Conservation (phyloP, 2,888 invertebrate species). For the Chymomyza amoena region DNA sequence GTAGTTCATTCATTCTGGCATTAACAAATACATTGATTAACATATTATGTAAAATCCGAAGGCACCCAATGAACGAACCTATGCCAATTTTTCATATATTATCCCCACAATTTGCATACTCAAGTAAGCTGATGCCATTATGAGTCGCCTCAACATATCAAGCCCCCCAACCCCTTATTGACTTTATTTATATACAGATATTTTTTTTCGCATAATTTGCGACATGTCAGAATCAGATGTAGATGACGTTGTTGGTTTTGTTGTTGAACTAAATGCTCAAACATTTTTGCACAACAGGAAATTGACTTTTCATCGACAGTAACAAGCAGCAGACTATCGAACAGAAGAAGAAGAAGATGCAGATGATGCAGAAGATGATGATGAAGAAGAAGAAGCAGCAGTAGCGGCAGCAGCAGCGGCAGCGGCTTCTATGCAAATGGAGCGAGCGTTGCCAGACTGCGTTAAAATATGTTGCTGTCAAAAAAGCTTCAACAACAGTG, state of each 20-base stretch:
- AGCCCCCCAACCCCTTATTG: neutral
- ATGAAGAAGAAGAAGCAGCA: slow-evolving; percentile 7
- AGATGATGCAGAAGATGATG: neutral
- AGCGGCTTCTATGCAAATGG: slow-evolving; percentile 1
- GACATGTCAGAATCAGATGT: slow-evolving; percentile 65
- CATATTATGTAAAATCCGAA: neutral
- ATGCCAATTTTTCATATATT: neutral
- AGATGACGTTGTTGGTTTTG: slow-evolving; percentile 12
- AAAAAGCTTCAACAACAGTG: slow-evolving; percentile 55
- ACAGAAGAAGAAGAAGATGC: slow-evolving; percentile 4
- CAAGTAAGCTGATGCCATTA: neutral
- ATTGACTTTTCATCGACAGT: slow-evolving; percentile 71
- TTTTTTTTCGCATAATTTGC: slow-evolving; percentile 41
- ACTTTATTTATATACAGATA: neutral
- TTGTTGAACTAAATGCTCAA: slow-evolving; percentile 26
- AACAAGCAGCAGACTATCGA: neutral
- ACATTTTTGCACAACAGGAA: slow-evolving; percentile 69
- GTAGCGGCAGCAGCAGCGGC: neutral
- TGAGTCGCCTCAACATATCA: neutral
- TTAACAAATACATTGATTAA: neutral
- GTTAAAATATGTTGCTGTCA: slow-evolving; percentile 49
- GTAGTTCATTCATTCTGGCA: neutral
- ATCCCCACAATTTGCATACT: neutral
- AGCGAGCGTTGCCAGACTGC: slow-evolving; percentile 61
- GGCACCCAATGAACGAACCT: neutral